Percentiles rank a stretch among this genome's conserved stretches.
phyloP scores from a whole-genome alignment of 2,113 vertebrate genomes.

The Physeter macrocephalus region DNA sequence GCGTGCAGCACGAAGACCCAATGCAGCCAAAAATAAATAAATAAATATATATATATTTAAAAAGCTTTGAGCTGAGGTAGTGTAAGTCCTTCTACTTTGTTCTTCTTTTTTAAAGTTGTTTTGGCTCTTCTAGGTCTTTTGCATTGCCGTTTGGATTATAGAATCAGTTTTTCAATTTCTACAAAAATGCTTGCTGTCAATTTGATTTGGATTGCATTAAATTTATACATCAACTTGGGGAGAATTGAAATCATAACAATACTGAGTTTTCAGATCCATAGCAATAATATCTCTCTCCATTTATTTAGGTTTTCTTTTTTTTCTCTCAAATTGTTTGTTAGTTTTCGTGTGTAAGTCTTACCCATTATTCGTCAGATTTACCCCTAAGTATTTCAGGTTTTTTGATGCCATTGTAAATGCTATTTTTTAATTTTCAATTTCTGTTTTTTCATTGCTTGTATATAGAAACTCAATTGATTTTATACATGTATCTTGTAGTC shows the following conservation, averaged over 20 bases:
- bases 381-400: neutral
- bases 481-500: neutral
- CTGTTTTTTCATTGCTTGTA: neutral
- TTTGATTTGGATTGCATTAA: neutral
- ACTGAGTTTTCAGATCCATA: neutral
- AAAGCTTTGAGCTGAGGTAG: neutral
- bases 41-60: too few species aligned
- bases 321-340: neutral
- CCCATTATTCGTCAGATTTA: neutral
- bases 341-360: neutral
- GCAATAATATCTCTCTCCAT: neutral
- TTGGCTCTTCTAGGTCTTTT: neutral
- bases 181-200: neutral
- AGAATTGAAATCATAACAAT: neutral
- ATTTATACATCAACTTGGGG: neutral
- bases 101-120: neutral
- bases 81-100: neutral
- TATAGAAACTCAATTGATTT: neutral
- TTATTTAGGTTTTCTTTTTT: neutral
- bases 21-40: too few species aligned
- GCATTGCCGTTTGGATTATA: neutral
- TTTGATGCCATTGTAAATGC: neutral
- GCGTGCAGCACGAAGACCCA: too few species aligned
- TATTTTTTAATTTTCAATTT: neutral
- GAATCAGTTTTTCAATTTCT: neutral